Percentiles rank a stretch among this genome's conserved stretches.
phyloP scores from a whole-genome alignment of 1,140 invertebrate genomes.

The Tribolium castaneum region DNA sequence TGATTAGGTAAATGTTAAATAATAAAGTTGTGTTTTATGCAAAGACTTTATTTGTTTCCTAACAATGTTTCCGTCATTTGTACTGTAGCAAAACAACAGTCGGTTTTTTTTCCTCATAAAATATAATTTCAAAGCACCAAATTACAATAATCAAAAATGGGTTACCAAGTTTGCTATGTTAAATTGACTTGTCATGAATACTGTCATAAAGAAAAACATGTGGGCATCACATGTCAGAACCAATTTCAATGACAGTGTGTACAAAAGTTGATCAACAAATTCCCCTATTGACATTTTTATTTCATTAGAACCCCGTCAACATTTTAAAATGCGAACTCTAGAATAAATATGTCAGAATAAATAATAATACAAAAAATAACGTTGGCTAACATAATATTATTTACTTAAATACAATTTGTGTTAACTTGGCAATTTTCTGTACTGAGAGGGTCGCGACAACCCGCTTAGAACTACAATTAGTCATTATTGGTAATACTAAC shows the following conservation, averaged over 20 bases:
- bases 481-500: constrained; percentile 41
- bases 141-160: background rate
- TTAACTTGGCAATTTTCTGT: background rate
- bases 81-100: constrained; percentile 5
- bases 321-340: too few species aligned
- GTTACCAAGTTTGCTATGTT: background rate
- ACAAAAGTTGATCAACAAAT: background rate
- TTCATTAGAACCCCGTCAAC: background rate
- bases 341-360: too few species aligned
- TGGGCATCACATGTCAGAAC: background rate
- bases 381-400: too few species aligned
- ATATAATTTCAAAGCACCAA: background rate
- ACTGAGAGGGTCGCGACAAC: constrained; percentile 6
- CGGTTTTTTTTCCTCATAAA: background rate
- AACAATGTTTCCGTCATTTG: constrained; percentile 5
- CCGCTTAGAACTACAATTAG: constrained; percentile 15
- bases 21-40: background rate
- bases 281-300: background rate
- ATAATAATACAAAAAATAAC: too few species aligned
- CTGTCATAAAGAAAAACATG: background rate
- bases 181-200: background rate
- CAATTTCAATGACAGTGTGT: background rate
- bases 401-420: background rate
- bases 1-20: constrained; percentile 27
- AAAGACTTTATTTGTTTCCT: constrained; percentile 12